Evolutionary conservation across 1,140 invertebrate species (phyloP).

Genomic region (Halictus rubicundus): DNA sequence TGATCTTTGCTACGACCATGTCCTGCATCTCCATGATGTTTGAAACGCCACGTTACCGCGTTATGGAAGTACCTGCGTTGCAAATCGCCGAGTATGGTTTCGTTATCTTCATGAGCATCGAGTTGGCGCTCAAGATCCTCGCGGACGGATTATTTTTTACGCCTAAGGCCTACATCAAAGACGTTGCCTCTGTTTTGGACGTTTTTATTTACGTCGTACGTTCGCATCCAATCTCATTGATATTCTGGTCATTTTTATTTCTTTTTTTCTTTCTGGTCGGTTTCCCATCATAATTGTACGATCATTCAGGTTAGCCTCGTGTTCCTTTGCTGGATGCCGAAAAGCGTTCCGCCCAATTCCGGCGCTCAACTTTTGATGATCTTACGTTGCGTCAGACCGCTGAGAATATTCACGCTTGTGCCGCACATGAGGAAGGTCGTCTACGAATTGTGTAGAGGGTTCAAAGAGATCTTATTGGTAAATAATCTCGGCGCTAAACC

Average conservation of each 20-base stretch:
- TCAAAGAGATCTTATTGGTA: conserved; percentile 99
- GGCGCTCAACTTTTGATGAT: conserved; percentile 97
- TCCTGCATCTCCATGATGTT: conserved; percentile 99
- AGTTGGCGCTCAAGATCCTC: conserved; percentile 96
- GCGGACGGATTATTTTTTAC: conserved; percentile 99
- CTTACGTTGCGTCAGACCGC: conserved; percentile 95
- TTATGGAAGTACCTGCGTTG: conserved; percentile 91
- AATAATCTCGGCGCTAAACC: conserved; percentile 31
- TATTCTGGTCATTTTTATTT: neutral
- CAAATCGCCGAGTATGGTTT: conserved; percentile 99
- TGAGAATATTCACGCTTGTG: conserved; percentile 98
- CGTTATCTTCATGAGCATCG: conserved; percentile 98
- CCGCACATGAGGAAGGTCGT: conserved; percentile 99
- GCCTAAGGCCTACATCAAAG: conserved; percentile 98
- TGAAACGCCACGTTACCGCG: conserved; percentile 94
- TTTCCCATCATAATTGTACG: conserved; percentile 8
- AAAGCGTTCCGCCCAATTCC: conserved; percentile 94
- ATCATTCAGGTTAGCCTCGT: conserved; percentile 91
- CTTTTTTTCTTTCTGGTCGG: neutral
- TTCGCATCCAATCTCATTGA: conserved; percentile 31
- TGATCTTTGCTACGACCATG: conserved; percentile 98
- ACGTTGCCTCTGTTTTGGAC: conserved; percentile 97
- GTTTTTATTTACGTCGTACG: conserved; percentile 98
- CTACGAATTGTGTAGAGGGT: conserved; percentile 98
- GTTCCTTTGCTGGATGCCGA: conserved; percentile 98